A percentile compares a stretch with the other conserved stretches of the same genome.
These are phyloP conservation scores for Psilanteris sp. DNA, from an alignment of 1,140 invertebrate species.

Conservation along the genomic window DNA sequence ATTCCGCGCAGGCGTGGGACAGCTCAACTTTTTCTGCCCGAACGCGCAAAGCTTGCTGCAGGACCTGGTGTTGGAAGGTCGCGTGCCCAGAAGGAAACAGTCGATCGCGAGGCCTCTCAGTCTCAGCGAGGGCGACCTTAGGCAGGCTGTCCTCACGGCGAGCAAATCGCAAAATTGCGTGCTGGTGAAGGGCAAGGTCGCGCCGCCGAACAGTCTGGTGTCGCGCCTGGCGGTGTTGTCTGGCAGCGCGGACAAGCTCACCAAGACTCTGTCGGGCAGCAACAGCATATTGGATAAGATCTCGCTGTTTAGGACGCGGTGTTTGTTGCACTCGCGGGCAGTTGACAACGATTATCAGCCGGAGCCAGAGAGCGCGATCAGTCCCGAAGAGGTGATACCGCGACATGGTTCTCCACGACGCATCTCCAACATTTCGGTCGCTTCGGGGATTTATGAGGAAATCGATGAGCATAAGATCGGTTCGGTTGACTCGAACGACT, in stretches of 20 bases:
- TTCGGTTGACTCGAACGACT: conserved; percentile 52
- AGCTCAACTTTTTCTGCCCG: conserved; percentile 79
- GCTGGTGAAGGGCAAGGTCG: conserved; percentile 61
- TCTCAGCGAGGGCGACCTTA: conserved; percentile 80
- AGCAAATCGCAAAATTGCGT: conserved; percentile 59
- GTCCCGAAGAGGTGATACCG: conserved; percentile 60
- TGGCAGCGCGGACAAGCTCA: conserved; percentile 67
- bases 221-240: conserved; percentile 71
- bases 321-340: conserved; percentile 37
- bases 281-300: conserved; percentile 49
- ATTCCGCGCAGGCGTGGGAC: conserved; percentile 79
- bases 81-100: conserved; percentile 69
- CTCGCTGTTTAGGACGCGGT: conserved; percentile 17
- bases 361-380: conserved; percentile 59
- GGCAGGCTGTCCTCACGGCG: conserved; percentile 48
- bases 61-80: conserved; percentile 77
- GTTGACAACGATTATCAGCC: conserved; percentile 72
- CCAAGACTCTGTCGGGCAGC: conserved; percentile 52
- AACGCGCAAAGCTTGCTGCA: conserved; percentile 76
- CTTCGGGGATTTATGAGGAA: conserved; percentile 81
- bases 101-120: conserved; percentile 74
- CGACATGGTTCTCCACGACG: conserved; percentile 66
- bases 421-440: conserved; percentile 78
- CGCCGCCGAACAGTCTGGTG: conserved; percentile 69
- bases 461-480: conserved; percentile 71